These are phyloP conservation scores for Neosilurus mollespiculum DNA, from an alignment of 2,797 vertebrate species.

Conservation along the genomic window DNA sequence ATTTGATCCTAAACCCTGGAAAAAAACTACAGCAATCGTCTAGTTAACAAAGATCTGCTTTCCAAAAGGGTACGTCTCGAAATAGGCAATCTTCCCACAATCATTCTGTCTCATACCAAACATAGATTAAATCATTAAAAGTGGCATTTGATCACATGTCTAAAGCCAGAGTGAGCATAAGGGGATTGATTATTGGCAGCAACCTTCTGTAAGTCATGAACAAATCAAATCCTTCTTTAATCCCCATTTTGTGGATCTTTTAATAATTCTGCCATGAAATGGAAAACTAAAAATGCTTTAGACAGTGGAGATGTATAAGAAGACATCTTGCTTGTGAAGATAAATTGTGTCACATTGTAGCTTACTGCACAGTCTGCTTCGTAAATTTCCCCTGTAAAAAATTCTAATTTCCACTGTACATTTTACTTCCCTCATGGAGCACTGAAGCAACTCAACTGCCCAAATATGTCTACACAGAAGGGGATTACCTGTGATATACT, in stretches of 20 bases:
- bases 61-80: background rate
- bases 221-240: constrained; percentile 6
- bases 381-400: background rate
- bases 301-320: background rate
- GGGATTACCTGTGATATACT: background rate
- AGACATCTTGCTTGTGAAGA: background rate
- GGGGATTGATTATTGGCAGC: constrained; percentile 44
- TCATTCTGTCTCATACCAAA: constrained; percentile 31
- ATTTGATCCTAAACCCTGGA: background rate
- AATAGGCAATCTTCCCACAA: constrained; percentile 48
- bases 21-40: background rate
- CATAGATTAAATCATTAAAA: constrained; percentile 43
- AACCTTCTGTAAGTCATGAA: constrained; percentile 3
- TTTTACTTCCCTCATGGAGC: background rate
- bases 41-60: background rate
- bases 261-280: background rate
- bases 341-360: background rate
- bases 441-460: background rate
- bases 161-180: constrained; percentile 33
- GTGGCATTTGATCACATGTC: constrained; percentile 48
- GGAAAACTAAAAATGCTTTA: constrained; percentile 11
- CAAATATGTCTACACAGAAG: background rate
- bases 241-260: background rate
- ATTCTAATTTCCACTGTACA: too few species aligned
- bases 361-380: background rate